phyloP scores from a whole-genome alignment of 2,888 invertebrate genomes.

The Strigamia transsilvanica region DNA sequence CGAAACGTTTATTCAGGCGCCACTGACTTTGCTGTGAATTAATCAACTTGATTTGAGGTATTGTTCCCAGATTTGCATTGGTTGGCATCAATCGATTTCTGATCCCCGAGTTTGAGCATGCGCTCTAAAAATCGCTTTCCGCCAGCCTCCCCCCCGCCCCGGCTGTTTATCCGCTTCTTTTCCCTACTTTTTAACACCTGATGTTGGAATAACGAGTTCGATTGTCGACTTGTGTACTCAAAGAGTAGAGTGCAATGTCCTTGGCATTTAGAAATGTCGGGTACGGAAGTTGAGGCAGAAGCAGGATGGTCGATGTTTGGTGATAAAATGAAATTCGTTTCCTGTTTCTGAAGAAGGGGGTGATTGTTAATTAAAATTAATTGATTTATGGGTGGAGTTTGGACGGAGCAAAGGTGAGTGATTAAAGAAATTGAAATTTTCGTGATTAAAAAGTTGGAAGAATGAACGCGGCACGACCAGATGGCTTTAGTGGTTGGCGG shows the following conservation, averaged over 20 bases:
- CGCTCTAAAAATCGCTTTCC: not conserved
- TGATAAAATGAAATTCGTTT: slow-evolving; percentile 27
- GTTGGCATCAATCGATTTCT: slow-evolving; percentile 39
- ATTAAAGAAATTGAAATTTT: not conserved
- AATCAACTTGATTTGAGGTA: slow-evolving; percentile 39
- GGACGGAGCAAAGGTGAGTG: slow-evolving; percentile 11
- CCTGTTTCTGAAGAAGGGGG: slow-evolving; percentile 38
- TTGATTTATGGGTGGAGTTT: slow-evolving; percentile 44
- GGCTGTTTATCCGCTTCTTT: not conserved
- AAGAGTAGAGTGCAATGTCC: slow-evolving; percentile 33
- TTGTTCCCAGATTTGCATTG: slow-evolving; percentile 41
- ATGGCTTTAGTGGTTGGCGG: not conserved
- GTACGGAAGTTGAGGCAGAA: slow-evolving; percentile 32
- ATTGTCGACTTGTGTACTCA: not conserved
- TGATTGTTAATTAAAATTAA: slow-evolving; percentile 36
- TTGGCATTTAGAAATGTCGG: slow-evolving; percentile 40
- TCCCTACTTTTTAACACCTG: slow-evolving; percentile 31
- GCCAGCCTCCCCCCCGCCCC: not conserved
- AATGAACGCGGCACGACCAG: not conserved
- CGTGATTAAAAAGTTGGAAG: not conserved
- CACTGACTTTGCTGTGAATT: not conserved
- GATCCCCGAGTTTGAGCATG: slow-evolving; percentile 28
- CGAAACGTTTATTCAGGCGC: not conserved
- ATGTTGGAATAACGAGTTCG: not conserved
- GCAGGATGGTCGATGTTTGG: not conserved